phyloP scores from a whole-genome alignment of 2,113 vertebrate species.

The Cinclus cinclus region DNA sequence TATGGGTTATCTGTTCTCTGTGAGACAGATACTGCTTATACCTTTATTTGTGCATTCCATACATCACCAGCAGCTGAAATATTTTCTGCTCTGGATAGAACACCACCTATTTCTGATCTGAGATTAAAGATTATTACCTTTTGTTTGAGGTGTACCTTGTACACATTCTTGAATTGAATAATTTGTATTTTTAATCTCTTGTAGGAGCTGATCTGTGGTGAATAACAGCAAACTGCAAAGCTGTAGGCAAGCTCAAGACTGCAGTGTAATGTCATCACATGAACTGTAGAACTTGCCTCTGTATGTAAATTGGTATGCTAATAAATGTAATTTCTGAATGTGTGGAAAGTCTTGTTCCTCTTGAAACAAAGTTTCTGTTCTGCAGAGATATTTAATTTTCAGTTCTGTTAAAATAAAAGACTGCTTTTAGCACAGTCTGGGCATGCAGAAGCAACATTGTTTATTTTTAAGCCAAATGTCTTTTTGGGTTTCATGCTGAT shows the following conservation, averaged over 20 bases:
- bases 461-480: neutral
- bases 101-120: neutral
- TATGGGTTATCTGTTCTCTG: accelerated
- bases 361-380: neutral
- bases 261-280: neutral
- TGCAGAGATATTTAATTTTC: neutral
- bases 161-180: accelerated
- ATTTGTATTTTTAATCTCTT: neutral
- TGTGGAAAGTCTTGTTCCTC: neutral
- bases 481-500: neutral
- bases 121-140: neutral
- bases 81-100: neutral
- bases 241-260: neutral
- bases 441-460: neutral
- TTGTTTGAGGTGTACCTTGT: neutral
- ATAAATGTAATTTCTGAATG: constrained; percentile 61
- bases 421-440: neutral
- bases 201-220: constrained; percentile 37
- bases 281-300: neutral
- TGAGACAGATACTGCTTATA: neutral
- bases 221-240: neutral
- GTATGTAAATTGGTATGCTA: constrained; percentile 20
- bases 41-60: neutral
- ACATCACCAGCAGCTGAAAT: neutral
- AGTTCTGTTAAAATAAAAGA: neutral